Evolutionary conservation across 2,113 vertebrate species (phyloP).

Genomic region (Labeo catla): DNA sequence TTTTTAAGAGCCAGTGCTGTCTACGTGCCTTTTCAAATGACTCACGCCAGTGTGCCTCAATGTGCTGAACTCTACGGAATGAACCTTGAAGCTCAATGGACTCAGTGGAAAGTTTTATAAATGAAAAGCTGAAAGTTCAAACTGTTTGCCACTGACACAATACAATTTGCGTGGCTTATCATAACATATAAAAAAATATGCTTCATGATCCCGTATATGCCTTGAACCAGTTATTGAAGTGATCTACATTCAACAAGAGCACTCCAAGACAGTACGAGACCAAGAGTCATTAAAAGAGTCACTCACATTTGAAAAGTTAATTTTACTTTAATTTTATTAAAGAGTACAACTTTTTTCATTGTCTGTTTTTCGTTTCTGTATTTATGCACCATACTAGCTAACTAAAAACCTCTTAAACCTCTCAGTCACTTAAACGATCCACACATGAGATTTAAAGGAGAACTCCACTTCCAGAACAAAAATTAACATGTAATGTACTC

Average conservation of each 20-base stretch:
- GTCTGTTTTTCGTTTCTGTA: neutral
- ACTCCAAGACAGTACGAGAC: neutral
- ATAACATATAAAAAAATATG: neutral
- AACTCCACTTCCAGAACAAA: too few relatives aligned
- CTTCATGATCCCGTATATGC: neutral
- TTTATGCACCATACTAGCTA: neutral
- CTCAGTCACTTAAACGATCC: neutral
- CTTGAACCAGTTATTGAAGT: neutral
- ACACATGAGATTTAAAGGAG: neutral
- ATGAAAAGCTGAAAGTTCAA: neutral
- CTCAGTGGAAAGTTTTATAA: neutral
- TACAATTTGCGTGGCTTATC: neutral
- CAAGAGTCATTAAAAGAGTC: neutral
- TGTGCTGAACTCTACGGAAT: neutral
- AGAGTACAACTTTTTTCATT: too few relatives aligned
- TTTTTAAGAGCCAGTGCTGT: neutral
- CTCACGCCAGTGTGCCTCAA: neutral
- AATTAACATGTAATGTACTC: too few relatives aligned
- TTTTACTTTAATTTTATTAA: too few relatives aligned
- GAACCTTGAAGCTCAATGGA: neutral
- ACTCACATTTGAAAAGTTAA: neutral
- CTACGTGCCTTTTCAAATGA: neutral
- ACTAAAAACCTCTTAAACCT: neutral
- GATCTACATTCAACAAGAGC: neutral
- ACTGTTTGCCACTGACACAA: neutral